A percentile compares a stretch with the other conserved stretches of the same genome.
Evolutionary conservation across 92 coral and sea anemone species (phyloP).

Genomic region (Zoanthus solanderi): DNA sequence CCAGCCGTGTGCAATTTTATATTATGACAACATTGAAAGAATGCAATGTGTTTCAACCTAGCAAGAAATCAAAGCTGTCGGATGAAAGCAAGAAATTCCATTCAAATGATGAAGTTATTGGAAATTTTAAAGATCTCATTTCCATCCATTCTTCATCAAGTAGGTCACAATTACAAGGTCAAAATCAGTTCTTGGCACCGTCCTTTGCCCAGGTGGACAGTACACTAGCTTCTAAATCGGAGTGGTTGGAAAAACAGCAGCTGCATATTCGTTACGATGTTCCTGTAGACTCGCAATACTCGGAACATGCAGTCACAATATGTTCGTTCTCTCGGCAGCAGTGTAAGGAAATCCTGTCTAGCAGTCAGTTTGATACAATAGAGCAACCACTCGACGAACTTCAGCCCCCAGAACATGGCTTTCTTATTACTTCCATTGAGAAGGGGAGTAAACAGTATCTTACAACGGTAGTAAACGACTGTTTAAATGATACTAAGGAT

Average conservation of each 20-base stretch:
- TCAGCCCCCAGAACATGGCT: slow-evolving; percentile 40
- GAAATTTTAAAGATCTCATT: too few species aligned
- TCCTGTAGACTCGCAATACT: slow-evolving; percentile 8
- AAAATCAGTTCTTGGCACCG: not conserved
- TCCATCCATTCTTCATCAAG: too few species aligned
- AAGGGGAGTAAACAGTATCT: slow-evolving; percentile 47
- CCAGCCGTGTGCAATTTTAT: not conserved
- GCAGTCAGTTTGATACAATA: not conserved
- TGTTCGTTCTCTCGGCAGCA: slow-evolving; percentile 39
- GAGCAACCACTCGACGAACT: slow-evolving; percentile 19
- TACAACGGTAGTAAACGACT: slow-evolving; percentile 27
- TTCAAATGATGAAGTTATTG: too few species aligned
- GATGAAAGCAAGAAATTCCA: too few species aligned
- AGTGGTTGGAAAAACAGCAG: slow-evolving; percentile 11
- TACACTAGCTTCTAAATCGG: not conserved
- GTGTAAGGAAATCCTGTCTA: slow-evolving; percentile 29
- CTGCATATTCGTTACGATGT: slow-evolving; percentile 32
- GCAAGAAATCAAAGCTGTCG: too few species aligned
- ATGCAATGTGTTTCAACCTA: not conserved
- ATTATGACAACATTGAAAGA: not conserved
- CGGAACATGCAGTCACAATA: slow-evolving; percentile 21
- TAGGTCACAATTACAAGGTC: too few species aligned
- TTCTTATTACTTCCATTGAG: slow-evolving; percentile 25
- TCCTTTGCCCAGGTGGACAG: not conserved
- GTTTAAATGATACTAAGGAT: not conserved